Conservation (phyloP, 2,797 vertebrate genomes). For the Helostoma temminkii region DNA sequence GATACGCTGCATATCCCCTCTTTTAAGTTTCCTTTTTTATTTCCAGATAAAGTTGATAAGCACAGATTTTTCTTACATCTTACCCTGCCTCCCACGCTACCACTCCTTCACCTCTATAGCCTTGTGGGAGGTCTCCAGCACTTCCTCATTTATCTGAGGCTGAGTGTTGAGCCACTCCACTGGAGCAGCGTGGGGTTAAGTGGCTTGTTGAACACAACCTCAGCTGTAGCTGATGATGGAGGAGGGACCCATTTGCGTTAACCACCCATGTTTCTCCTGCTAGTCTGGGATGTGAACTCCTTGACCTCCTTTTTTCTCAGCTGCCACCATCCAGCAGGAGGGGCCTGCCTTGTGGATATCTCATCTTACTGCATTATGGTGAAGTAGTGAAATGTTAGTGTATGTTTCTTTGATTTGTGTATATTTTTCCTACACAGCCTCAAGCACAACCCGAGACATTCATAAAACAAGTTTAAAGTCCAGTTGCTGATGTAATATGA, state of each 20-base stretch:
- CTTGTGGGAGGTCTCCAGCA: conserved; percentile 31
- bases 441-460: too few species aligned
- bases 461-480: too few species aligned
- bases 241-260: conserved; percentile 20
- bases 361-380: conserved; percentile 6
- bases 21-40: not conserved
- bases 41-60: conserved; percentile 9
- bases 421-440: conserved; percentile 1
- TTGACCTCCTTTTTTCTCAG: conserved; percentile 10
- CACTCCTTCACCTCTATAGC: conserved; percentile 1
- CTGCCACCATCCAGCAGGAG: conserved; percentile 15
- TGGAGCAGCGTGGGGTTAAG: conserved; percentile 59
- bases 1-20: not conserved
- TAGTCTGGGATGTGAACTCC: conserved; percentile 20
- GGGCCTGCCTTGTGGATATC: conserved; percentile 4
- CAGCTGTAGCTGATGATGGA: conserved; percentile 42
- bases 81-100: conserved; percentile 2
- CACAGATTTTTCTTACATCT: not conserved
- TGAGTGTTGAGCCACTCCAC: conserved; percentile 32
- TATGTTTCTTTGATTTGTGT: not conserved
- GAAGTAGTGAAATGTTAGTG: not conserved
- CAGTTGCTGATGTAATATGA: too few species aligned
- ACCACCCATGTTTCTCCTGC: conserved; percentile 38
- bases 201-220: conserved; percentile 57
- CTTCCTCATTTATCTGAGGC: conserved; percentile 50